Percentiles rank a stretch among this genome's conserved stretches.
Evolutionary conservation across 2,888 invertebrate species (phyloP).

Genomic region (Lasius fuliginosus): DNA sequence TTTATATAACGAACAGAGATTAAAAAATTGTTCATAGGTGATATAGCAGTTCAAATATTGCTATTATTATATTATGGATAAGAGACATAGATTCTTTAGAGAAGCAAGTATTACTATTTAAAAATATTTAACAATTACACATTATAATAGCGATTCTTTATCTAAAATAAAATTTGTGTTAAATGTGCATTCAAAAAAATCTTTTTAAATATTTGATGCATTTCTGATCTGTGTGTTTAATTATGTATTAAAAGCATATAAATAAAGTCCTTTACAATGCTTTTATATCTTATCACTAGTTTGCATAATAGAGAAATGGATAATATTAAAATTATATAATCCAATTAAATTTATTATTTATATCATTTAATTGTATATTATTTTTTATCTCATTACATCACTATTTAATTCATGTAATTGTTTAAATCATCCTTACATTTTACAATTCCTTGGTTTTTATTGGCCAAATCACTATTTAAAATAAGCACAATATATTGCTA

Average conservation of each 20-base stretch:
- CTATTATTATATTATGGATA: neutral
- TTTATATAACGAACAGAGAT: neutral
- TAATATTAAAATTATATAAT: conserved; percentile 15
- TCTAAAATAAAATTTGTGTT: neutral
- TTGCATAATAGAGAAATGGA: neutral
- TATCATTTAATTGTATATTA: neutral
- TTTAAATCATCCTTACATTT: neutral
- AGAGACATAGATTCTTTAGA: neutral
- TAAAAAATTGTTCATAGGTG: neutral
- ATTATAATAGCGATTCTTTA: conserved; percentile 1
- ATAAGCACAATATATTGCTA: conserved; percentile 29
- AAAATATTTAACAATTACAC: neutral
- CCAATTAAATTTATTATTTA: conserved; percentile 5
- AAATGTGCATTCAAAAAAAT: neutral
- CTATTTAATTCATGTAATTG: neutral
- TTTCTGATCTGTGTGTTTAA: conserved; percentile 14
- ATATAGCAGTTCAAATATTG: neutral
- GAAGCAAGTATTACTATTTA: neutral
- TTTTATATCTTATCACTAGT: conserved; percentile 9
- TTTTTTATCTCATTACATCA: neutral
- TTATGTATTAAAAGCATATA: neutral
- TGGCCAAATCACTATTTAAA: neutral
- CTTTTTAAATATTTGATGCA: neutral
- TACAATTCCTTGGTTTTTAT: neutral
- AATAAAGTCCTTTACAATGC: neutral